phyloP scores from a whole-genome alignment of 2,888 invertebrate genomes.

The Diarsia dahlii region DNA sequence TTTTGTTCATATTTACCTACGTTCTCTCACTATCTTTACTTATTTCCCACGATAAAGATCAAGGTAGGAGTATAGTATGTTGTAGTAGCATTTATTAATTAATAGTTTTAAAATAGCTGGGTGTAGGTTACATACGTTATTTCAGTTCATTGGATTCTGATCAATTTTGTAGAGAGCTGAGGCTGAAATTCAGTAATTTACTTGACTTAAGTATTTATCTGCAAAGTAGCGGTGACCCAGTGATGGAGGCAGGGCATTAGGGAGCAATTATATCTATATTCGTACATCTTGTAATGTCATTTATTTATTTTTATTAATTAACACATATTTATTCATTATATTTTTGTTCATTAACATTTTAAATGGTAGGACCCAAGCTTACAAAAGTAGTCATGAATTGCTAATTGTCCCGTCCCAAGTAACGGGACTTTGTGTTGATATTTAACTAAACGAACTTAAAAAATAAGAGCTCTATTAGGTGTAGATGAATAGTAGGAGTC shows the following conservation, averaged over 20 bases:
- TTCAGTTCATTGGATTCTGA: slow-evolving; percentile 1
- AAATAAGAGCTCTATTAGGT: not conserved
- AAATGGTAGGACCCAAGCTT: too few species aligned
- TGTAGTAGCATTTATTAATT: slow-evolving; percentile 33
- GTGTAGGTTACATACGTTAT: not conserved
- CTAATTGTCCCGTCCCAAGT: too few species aligned
- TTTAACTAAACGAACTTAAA: not conserved
- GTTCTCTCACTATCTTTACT: slow-evolving; percentile 14
- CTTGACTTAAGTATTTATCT: not conserved
- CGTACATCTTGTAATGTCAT: too few species aligned
- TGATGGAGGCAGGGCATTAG: too few species aligned
- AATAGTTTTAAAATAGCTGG: not conserved
- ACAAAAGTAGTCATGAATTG: too few species aligned
- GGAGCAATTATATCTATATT: too few species aligned
- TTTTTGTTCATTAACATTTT: too few species aligned
- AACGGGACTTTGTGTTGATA: too few species aligned
- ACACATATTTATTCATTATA: too few species aligned
- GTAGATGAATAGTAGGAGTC: not conserved
- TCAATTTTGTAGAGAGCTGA: not conserved
- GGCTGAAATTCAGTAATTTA: not conserved
- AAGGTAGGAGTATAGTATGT: slow-evolving; percentile 9
- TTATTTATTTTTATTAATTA: too few species aligned
- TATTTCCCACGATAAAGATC: slow-evolving; percentile 51
- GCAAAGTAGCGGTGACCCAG: too few species aligned
- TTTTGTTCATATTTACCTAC: slow-evolving; percentile 27